These are phyloP conservation scores for Autographa pulchrina DNA, from an alignment of 2,888 invertebrate species.

Conservation along the genomic window DNA sequence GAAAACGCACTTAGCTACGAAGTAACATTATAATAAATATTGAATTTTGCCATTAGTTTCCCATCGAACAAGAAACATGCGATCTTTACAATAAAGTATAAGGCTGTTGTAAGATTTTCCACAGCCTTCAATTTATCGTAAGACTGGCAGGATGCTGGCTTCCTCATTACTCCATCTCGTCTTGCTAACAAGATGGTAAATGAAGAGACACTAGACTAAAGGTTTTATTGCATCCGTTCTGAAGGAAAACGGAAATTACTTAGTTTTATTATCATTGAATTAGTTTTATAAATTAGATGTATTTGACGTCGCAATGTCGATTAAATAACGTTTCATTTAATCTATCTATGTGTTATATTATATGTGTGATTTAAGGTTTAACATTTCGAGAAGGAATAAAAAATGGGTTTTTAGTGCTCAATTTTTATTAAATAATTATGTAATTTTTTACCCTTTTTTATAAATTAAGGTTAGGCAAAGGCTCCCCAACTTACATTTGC, in stretches of 20 bases:
- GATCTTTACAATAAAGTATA: background rate
- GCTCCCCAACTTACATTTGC: too few relatives aligned
- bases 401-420: too few relatives aligned
- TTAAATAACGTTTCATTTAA: too few relatives aligned
- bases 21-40: background rate
- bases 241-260: background rate
- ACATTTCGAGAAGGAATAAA: too few relatives aligned
- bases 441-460: too few relatives aligned
- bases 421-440: too few relatives aligned
- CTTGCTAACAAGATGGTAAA: constrained; percentile 4
- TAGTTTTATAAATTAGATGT: background rate
- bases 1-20: background rate
- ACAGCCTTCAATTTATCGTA: background rate
- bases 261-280: constrained; percentile 1
- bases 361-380: too few relatives aligned
- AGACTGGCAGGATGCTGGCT: constrained; percentile 22
- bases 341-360: too few relatives aligned
- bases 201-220: background rate
- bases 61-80: background rate
- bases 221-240: background rate
- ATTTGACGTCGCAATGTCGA: background rate
- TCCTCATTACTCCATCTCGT: constrained; percentile 19
- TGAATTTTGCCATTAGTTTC: background rate
- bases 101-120: background rate
- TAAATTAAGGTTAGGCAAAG: too few relatives aligned